Percentiles rank a stretch among this genome's conserved stretches.
Conservation (phyloP, 2,888 invertebrate genomes). For the Buathra laborator region DNA sequence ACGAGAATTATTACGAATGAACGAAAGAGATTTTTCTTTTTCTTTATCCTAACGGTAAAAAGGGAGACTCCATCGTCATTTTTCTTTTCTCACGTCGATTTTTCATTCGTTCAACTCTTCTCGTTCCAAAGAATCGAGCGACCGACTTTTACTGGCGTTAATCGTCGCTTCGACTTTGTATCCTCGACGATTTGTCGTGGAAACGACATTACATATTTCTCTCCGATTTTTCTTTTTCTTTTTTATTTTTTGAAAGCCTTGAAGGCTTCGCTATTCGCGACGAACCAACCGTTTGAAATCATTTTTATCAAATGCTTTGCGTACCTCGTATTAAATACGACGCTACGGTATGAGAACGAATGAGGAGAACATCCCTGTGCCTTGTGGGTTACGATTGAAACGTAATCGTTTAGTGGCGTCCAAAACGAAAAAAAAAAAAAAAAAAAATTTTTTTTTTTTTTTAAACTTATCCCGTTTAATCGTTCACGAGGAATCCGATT, state of each 20-base stretch:
- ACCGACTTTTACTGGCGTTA: conserved; percentile 24
- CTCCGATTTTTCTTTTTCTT: background rate
- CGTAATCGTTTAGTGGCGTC: background rate
- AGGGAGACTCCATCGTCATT: conserved; percentile 59
- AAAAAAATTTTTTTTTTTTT: background rate
- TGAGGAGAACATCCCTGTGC: conserved; percentile 19
- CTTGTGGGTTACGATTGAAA: conserved; percentile 26
- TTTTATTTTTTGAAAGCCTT: conserved; percentile 12
- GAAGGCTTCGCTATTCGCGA: conserved; percentile 8
- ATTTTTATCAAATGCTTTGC: conserved; percentile 12
- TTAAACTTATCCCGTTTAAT: background rate
- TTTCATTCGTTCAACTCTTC: conserved; percentile 25
- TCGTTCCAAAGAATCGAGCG: conserved; percentile 15
- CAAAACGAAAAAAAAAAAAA: background rate
- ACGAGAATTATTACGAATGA: conserved; percentile 75
- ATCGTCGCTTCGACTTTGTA: conserved; percentile 22
- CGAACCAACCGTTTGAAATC: conserved; percentile 23
- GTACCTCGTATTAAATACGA: conserved; percentile 59
- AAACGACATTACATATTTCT: conserved; percentile 23
- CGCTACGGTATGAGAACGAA: conserved; percentile 6
- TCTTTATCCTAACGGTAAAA: conserved; percentile 64
- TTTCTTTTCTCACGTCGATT: conserved; percentile 8
- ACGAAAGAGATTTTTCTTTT: conserved; percentile 70
- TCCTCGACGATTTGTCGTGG: conserved; percentile 44
- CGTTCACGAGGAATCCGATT: conserved; percentile 40